phyloP scores from a whole-genome alignment of 2,797 vertebrate species.

The Odontamblyopus rebecca region DNA sequence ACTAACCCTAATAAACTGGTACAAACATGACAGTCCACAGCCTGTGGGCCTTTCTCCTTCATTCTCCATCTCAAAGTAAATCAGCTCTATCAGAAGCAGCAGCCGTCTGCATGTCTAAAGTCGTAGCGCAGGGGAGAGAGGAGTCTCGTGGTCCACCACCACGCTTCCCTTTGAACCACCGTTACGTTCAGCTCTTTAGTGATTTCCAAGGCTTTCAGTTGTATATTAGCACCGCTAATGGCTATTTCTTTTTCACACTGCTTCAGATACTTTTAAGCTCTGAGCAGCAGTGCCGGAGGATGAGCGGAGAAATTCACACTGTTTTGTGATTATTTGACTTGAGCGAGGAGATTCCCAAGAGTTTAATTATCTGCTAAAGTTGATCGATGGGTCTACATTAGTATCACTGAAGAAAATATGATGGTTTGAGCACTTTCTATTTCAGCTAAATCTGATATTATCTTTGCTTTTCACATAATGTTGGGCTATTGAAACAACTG shows the following conservation, averaged over 20 bases:
- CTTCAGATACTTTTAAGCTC: constrained; percentile 25
- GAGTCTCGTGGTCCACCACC: constrained; percentile 44
- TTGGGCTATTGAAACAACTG: not conserved
- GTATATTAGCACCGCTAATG: constrained; percentile 41
- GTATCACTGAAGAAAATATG: constrained; percentile 3
- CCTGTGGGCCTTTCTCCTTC: constrained; percentile 35
- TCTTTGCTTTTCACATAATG: not conserved
- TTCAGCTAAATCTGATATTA: constrained; percentile 4
- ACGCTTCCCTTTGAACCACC: constrained; percentile 55
- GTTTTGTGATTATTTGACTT: constrained; percentile 27
- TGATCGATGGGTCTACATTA: constrained; percentile 12
- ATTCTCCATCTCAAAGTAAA: constrained; percentile 53
- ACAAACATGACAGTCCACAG: constrained; percentile 33
- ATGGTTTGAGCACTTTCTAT: constrained; percentile 1
- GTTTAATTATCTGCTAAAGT: constrained; percentile 14
- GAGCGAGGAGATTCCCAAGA: constrained; percentile 13
- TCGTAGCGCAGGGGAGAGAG: constrained; percentile 35
- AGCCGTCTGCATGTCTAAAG: constrained; percentile 39
- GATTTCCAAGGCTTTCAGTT: constrained; percentile 54
- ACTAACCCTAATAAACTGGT: constrained; percentile 25
- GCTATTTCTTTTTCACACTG: constrained; percentile 34
- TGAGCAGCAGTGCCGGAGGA: constrained; percentile 23
- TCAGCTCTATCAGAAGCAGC: constrained; percentile 37
- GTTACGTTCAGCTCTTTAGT: constrained; percentile 45
- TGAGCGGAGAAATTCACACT: constrained; percentile 3